phyloP scores from a whole-genome alignment of 2,888 invertebrate species.

The Pocota personata region DNA sequence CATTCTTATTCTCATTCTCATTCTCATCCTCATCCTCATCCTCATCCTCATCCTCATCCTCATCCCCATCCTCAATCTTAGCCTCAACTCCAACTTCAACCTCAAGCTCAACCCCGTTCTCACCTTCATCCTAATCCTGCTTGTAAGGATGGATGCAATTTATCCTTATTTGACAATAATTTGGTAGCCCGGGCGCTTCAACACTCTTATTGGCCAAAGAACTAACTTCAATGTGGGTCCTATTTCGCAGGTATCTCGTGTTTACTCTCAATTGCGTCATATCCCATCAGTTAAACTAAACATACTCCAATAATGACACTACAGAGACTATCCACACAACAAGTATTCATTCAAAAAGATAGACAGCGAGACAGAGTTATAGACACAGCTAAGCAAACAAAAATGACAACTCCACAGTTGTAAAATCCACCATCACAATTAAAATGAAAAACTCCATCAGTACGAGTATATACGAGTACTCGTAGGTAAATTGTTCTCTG shows the following conservation, averaged over 20 bases:
- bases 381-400: not conserved
- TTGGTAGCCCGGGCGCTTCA: not conserved
- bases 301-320: not conserved
- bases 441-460: conserved; percentile 34
- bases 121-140: not conserved
- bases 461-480: no score
- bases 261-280: not conserved
- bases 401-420: conserved; percentile 5
- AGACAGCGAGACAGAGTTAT: not conserved
- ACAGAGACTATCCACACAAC: not conserved
- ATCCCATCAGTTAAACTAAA: not conserved
- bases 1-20: no score
- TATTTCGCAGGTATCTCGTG: not conserved
- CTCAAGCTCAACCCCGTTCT: not conserved
- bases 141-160: not conserved
- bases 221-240: not conserved
- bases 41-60: no score
- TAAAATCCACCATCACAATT: not conserved
- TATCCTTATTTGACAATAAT: no score
- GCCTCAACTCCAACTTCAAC: not conserved
- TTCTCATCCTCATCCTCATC: no score
- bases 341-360: not conserved
- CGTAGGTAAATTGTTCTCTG: conserved; percentile 33
- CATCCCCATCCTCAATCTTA: not conserved
- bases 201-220: not conserved